Percentiles rank a stretch among this genome's conserved stretches.
Evolutionary conservation across 2,888 invertebrate species (phyloP).

Genomic region (Heteromyza rotundicornis): DNA sequence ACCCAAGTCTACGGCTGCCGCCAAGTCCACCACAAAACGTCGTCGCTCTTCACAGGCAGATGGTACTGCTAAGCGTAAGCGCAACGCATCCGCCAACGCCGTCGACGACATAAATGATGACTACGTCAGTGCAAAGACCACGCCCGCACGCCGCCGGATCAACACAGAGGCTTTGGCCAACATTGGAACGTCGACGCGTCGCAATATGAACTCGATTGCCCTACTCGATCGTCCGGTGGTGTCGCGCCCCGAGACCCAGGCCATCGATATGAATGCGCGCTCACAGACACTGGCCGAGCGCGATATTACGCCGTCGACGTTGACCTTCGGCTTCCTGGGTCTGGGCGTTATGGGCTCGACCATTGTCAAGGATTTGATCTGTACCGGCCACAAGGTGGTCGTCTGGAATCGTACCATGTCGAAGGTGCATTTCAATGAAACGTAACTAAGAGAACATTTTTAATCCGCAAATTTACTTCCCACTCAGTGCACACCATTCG

Average conservation of each 20-base stretch:
- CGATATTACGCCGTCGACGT: constrained; percentile 82
- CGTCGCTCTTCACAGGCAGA: constrained; percentile 41
- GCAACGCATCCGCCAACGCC: constrained; percentile 63
- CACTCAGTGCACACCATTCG: constrained; percentile 75
- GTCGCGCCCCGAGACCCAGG: constrained; percentile 72
- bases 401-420: constrained; percentile 93
- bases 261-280: constrained; percentile 77
- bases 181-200: constrained; percentile 45
- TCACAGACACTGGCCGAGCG: constrained; percentile 81
- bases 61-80: constrained; percentile 55
- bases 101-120: constrained; percentile 48
- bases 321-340: constrained; percentile 94
- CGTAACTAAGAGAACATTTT: neutral
- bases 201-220: constrained; percentile 55
- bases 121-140: constrained; percentile 41
- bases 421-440: constrained; percentile 65
- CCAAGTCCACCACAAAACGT: constrained; percentile 46
- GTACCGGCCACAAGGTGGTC: constrained; percentile 90
- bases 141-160: constrained; percentile 46
- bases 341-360: constrained; percentile 95
- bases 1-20: constrained; percentile 34
- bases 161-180: constrained; percentile 46
- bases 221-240: constrained; percentile 60
- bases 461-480: constrained; percentile 44
- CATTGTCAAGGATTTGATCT: constrained; percentile 92